Percentiles rank a stretch among this genome's conserved stretches.
Evolutionary conservation across 2,113 vertebrate species (phyloP).

Genomic region (Onychostoma macrolepis): DNA sequence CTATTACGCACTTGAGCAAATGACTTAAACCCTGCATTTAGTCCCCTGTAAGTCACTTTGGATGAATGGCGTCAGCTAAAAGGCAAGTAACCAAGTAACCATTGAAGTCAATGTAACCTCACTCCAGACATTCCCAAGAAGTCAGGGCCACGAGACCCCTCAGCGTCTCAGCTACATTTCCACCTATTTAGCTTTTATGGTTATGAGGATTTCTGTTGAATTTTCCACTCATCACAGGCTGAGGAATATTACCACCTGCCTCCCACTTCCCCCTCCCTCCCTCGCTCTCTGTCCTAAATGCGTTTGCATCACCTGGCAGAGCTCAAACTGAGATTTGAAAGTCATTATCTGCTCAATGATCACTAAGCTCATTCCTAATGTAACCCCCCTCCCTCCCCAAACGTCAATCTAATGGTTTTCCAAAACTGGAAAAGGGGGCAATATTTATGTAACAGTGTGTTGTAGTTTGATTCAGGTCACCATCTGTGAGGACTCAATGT

Average conservation of each 20-base stretch:
- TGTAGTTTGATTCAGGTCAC: slow-evolving; percentile 36
- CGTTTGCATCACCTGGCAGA: slow-evolving; percentile 34
- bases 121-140: slow-evolving; percentile 39
- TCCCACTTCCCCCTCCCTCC: slow-evolving; percentile 7
- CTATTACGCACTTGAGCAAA: slow-evolving; percentile 24
- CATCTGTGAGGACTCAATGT: slow-evolving; percentile 41
- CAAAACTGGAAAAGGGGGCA: not conserved
- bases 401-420: not conserved
- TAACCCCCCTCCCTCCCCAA: not conserved
- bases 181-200: slow-evolving; percentile 73
- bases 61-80: not conserved
- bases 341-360: slow-evolving; percentile 20
- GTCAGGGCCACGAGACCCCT: slow-evolving; percentile 37
- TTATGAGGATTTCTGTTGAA: slow-evolving; percentile 64
- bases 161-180: slow-evolving; percentile 49
- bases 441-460: slow-evolving; percentile 24
- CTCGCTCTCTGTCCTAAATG: not conserved
- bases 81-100: slow-evolving; percentile 37
- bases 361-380: slow-evolving; percentile 6
- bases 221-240: slow-evolving; percentile 65
- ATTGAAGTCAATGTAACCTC: not conserved
- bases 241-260: slow-evolving; percentile 65
- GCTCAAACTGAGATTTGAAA: not conserved
- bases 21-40: not conserved
- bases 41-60: not conserved